Base-by-base conservation (phyloP, 2,888 invertebrate genomes). In the Polia nebulosa region DNA sequence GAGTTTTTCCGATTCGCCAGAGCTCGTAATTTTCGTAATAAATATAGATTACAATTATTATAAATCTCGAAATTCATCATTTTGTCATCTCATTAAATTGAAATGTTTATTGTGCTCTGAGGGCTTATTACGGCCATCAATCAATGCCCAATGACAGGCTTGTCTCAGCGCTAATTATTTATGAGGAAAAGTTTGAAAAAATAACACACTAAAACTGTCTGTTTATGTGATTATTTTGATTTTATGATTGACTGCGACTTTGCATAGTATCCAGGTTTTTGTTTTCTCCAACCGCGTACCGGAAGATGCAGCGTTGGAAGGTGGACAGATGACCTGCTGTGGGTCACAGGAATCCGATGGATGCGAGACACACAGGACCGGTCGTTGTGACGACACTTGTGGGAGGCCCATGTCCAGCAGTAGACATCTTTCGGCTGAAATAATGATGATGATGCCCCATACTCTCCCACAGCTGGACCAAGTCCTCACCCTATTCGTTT, bases 81-180 rank as follows among this genome's bases (percentile, higher is more conserved):
- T 36, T 44, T 52, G 4, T 71, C 29, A 17, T 45, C 52, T 70
- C 20, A 45, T 45, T 60, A 17, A 7, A 70, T 39, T 52, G 2
- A 17, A 60, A 39, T 69, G 20, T 53, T 70, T 32, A 3, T 39
- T 52, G 8, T 39, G 25, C 20, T 52, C 59, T 7, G 8, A 13
- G 7, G 13, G 9, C n/a, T 6, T 20, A 25, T 11, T 1, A 11
- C 36, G 44, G 20, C 15, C 51, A 68, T 70, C 44, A 32, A 60
- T 69, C 70, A 60, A 52, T 52, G 5, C 13, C 17, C 52, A 70
- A 45, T 52, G 36, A 52, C 29, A 13, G 59, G 22, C 20, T 27
- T 25, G 32, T 11, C 17, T 39, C n/a, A 11, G n/a, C 44, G 7
- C 2, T 70, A 60, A 70, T 70, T 47, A 47, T 67, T 55, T 29